phyloP scores from a whole-genome alignment of 2,797 vertebrate species.

The Onychomys leucogaster region DNA sequence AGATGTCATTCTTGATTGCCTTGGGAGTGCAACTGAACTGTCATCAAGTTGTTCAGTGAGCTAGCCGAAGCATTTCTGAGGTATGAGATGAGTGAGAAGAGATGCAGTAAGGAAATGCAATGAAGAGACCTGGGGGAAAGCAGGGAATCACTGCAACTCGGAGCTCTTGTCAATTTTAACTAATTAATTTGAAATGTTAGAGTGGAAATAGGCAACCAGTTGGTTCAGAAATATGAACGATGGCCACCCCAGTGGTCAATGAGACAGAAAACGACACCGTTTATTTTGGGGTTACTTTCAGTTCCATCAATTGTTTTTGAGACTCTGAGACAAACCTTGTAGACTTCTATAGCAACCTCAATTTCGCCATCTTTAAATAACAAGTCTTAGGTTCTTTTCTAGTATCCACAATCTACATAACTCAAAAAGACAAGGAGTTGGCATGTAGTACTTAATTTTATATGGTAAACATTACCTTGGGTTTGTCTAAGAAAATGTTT shows the following conservation, averaged over 20 bases:
- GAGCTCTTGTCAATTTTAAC: neutral
- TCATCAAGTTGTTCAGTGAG: neutral
- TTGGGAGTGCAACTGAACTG: neutral
- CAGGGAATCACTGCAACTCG: neutral
- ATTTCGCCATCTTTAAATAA: constrained; percentile 21
- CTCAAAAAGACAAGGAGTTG: neutral
- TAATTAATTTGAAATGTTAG: neutral
- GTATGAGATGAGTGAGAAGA: neutral
- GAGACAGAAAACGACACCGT: neutral
- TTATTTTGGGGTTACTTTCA: neutral
- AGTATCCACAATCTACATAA: neutral
- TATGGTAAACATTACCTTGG: neutral
- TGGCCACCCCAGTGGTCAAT: neutral
- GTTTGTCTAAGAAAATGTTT: neutral
- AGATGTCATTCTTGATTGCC: neutral
- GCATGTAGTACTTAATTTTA: neutral
- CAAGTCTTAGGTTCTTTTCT: neutral
- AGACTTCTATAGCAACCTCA: neutral
- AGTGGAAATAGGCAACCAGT: neutral
- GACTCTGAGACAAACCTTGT: neutral
- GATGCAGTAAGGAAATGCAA: neutral
- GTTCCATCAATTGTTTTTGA: neutral
- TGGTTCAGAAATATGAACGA: constrained; percentile 7
- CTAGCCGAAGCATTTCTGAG: neutral
- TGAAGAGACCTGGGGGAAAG: neutral